Conservation (phyloP, 1,140 invertebrate genomes). For the Chrysopa pallens region DNA sequence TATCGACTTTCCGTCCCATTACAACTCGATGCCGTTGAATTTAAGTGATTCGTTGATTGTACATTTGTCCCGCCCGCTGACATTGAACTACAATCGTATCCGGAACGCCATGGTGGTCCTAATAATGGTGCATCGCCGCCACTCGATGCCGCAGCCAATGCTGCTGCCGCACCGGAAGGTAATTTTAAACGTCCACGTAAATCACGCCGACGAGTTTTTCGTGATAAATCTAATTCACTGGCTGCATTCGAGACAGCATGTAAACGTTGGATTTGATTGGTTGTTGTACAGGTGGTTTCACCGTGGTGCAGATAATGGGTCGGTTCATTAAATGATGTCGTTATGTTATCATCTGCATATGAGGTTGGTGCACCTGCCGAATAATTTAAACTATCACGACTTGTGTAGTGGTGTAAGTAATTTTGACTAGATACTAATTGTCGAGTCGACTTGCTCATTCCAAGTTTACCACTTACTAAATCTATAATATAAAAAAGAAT, state of each 20-base stretch:
- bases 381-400: neutral
- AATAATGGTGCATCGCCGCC: slow-evolving; percentile 34
- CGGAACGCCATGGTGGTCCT: slow-evolving; percentile 29
- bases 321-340: neutral
- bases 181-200: slow-evolving; percentile 45
- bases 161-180: slow-evolving; percentile 26
- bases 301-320: slow-evolving; percentile 10
- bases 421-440: slow-evolving; percentile 15
- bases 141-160: slow-evolving; percentile 24
- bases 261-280: slow-evolving; percentile 12
- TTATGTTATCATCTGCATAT: neutral
- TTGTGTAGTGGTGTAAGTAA: slow-evolving; percentile 27
- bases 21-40: slow-evolving; percentile 31
- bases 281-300: neutral
- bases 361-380: neutral
- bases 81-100: slow-evolving; percentile 22
- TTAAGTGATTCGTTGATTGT: slow-evolving; percentile 42
- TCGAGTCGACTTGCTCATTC: slow-evolving; percentile 27
- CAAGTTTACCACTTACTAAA: slow-evolving; percentile 45
- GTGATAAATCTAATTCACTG: slow-evolving; percentile 55
- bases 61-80: slow-evolving; percentile 35
- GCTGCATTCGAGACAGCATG: slow-evolving; percentile 30
- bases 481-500: slow-evolving; percentile 23
- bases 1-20: slow-evolving; percentile 41
- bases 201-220: slow-evolving; percentile 42